A percentile compares a stretch with the other conserved stretches of the same genome.
phyloP scores from a whole-genome alignment of 2,113 vertebrate species.

The Alosa alosa region DNA sequence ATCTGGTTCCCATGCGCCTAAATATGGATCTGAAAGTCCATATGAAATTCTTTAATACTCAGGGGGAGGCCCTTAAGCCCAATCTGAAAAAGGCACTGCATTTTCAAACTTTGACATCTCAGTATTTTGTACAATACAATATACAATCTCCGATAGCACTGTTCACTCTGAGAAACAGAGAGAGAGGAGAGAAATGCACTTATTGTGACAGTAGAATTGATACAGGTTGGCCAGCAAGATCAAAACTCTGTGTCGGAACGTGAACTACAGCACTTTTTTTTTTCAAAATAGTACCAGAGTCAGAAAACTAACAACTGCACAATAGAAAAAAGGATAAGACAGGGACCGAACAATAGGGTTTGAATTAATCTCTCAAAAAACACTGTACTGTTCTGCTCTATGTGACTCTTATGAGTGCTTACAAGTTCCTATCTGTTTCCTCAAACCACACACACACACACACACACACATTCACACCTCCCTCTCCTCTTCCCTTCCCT shows the following conservation, averaged over 20 bases:
- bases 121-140: neutral
- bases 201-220: neutral
- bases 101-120: neutral
- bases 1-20: neutral
- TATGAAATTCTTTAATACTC: neutral
- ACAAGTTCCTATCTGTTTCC: neutral
- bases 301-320: neutral
- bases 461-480: too few species aligned
- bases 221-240: neutral
- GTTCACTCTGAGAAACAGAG: neutral
- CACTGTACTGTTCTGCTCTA: neutral
- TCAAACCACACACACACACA: too few species aligned
- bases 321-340: neutral
- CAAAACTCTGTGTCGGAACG: neutral
- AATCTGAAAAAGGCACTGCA: neutral
- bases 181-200: neutral
- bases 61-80: neutral
- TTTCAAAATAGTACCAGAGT: too few species aligned
- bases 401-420: neutral
- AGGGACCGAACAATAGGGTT: neutral
- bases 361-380: neutral
- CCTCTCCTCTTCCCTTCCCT: too few species aligned
- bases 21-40: neutral
- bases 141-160: neutral
- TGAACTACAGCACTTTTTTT: neutral